phyloP scores from a whole-genome alignment of 2,113 vertebrate species.

The Stictonetta naevosa region DNA sequence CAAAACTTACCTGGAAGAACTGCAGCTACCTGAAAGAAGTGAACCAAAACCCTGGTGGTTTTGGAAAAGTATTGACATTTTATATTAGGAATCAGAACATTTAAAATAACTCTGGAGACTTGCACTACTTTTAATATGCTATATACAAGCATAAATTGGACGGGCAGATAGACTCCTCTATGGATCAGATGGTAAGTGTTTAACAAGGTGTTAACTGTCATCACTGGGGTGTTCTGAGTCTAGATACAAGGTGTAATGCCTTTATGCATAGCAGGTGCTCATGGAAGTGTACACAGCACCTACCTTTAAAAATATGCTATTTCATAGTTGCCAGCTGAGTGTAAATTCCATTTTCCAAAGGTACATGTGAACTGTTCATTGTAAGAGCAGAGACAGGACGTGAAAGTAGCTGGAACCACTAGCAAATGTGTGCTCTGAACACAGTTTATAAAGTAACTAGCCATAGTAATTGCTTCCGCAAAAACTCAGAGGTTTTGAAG shows the following conservation, averaged over 20 bases:
- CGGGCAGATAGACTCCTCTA: neutral
- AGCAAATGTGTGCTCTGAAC: neutral
- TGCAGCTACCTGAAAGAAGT: neutral
- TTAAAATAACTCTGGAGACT: neutral
- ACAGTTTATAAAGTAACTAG: neutral
- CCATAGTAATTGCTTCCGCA: neutral
- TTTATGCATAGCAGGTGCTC: neutral
- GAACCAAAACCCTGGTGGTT: neutral
- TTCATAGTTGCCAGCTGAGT: neutral
- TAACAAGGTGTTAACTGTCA: neutral
- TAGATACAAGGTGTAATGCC: neutral
- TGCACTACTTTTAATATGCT: neutral
- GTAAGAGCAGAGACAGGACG: neutral
- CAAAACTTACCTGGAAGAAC: neutral
- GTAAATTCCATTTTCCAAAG: neutral
- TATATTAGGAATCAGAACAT: neutral
- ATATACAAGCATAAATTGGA: neutral
- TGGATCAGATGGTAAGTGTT: neutral
- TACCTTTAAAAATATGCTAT: rapidly evolving
- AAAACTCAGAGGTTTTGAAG: neutral
- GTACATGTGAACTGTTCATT: neutral
- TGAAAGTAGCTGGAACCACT: neutral
- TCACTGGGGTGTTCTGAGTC: neutral
- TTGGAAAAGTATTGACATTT: neutral
- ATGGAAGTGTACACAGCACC: neutral